phyloP scores from a whole-genome alignment of 2,113 vertebrate species.

The Pachypanchax playfairii region DNA sequence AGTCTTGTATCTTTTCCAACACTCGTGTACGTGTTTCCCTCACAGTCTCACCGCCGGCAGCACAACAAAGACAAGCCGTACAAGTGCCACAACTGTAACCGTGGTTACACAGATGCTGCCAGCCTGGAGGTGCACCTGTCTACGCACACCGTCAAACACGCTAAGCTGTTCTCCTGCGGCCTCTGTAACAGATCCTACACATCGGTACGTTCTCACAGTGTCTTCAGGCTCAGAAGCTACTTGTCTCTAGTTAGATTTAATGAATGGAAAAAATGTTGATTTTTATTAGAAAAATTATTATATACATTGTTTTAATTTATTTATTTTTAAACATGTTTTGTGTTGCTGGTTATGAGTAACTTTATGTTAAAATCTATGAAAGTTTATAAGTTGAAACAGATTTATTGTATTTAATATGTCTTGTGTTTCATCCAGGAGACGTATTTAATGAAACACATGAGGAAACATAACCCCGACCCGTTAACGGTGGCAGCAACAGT shows the following conservation, averaged over 20 bases:
- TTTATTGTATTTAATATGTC: background rate
- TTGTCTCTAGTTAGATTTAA: too few relatives aligned
- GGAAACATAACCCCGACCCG: slow-evolving; percentile 94
- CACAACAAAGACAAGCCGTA: slow-evolving; percentile 99
- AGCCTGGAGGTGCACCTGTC: slow-evolving; percentile 96
- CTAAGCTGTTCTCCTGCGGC: slow-evolving; percentile 96
- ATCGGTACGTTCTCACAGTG: slow-evolving; percentile 83
- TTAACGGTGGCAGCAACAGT: slow-evolving; percentile 75
- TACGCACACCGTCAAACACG: slow-evolving; percentile 96
- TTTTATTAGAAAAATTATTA: too few relatives aligned
- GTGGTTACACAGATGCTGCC: slow-evolving; percentile 93
- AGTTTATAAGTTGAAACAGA: too few relatives aligned
- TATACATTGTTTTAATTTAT: too few relatives aligned
- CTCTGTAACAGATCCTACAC: slow-evolving; percentile 97
- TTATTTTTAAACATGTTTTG: too few relatives aligned
- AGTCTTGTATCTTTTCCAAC: background rate
- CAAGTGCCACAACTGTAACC: slow-evolving; percentile 99
- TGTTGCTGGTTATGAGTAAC: too few relatives aligned
- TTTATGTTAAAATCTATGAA: too few relatives aligned
- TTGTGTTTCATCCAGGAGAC: slow-evolving; percentile 84
- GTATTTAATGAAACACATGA: slow-evolving; percentile 99
- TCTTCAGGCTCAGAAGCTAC: too few relatives aligned
- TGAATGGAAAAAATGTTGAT: too few relatives aligned
- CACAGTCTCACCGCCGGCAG: slow-evolving; percentile 96
- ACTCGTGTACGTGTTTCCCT: background rate